These are phyloP conservation scores for Ptychobarbus kaznakovi DNA, from an alignment of 2,797 vertebrate species.

Conservation along the genomic window DNA sequence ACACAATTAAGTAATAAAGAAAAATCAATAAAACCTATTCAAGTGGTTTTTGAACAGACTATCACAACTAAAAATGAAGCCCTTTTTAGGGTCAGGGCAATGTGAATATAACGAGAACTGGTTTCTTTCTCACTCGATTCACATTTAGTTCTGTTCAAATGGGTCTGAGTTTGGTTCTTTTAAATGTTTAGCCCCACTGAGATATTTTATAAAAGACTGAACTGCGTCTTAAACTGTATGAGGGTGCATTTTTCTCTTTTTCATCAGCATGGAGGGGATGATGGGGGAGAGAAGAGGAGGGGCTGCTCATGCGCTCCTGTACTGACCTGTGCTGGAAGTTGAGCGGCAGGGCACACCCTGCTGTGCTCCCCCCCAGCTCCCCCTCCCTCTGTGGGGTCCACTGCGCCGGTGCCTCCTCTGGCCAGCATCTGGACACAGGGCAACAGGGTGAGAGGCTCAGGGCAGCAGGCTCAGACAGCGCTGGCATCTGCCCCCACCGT, in stretches of 20 bases:
- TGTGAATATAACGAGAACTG: neutral
- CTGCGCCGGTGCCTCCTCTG: conserved; percentile 82
- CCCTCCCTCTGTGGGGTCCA: conserved; percentile 84
- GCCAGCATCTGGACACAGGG: conserved; percentile 87
- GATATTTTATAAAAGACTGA: conserved; percentile 57
- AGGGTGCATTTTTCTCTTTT: conserved; percentile 60
- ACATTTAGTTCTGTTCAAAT: neutral
- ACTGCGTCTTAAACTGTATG: conserved; percentile 74
- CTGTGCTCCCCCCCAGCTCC: conserved; percentile 82
- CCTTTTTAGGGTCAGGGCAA: neutral
- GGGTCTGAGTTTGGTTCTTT: neutral
- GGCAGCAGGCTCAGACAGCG: conserved; percentile 67
- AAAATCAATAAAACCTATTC: neutral
- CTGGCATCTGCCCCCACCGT: conserved; percentile 70
- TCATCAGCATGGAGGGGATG: conserved; percentile 76
- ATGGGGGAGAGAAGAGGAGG: conserved; percentile 74
- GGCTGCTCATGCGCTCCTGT: conserved; percentile 82
- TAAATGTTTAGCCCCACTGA: neutral
- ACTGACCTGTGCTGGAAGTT: conserved; percentile 88
- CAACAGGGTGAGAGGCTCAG: conserved; percentile 83
- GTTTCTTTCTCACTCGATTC: neutral
- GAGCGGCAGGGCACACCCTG: conserved; percentile 84
- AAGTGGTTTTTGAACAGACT: neutral
- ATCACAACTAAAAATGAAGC: neutral
- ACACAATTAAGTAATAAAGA: neutral